These are phyloP conservation scores for Caiman crocodilus DNA, from an alignment of 2,797 vertebrate species.

Conservation along the genomic window DNA sequence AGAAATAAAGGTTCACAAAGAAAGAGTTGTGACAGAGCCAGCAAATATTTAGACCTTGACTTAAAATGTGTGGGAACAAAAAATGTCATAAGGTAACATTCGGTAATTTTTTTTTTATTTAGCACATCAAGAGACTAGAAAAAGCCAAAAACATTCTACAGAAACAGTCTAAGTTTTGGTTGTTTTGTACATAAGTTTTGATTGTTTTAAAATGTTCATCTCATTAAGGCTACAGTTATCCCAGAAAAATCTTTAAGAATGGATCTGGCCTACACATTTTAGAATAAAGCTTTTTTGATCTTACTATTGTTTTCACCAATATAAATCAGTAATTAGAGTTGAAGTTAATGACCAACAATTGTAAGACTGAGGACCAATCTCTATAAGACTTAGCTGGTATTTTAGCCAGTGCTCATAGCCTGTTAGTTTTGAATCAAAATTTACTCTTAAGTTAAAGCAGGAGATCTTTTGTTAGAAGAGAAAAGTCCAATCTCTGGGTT, in stretches of 20 bases:
- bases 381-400: not conserved
- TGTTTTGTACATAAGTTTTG: not conserved
- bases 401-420: not conserved
- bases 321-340: not conserved
- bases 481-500: not conserved
- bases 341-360: not conserved
- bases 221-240: not conserved
- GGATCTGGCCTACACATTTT: not conserved
- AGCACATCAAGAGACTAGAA: conserved; percentile 23
- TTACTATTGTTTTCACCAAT: not conserved
- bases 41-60: not conserved
- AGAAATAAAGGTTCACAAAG: not conserved
- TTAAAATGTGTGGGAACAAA: not conserved
- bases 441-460: not conserved
- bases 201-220: not conserved
- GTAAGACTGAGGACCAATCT: not conserved
- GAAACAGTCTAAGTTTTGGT: not conserved
- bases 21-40: not conserved
- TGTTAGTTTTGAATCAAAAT: not conserved
- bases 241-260: not conserved
- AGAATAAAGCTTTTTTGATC: not conserved
- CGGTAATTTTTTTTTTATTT: not conserved
- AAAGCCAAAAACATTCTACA: conserved; percentile 24
- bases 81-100: not conserved
- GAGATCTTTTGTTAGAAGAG: not conserved